phyloP scores from a whole-genome alignment of 2,888 invertebrate species.

The Hemistola chrysoprasaria region DNA sequence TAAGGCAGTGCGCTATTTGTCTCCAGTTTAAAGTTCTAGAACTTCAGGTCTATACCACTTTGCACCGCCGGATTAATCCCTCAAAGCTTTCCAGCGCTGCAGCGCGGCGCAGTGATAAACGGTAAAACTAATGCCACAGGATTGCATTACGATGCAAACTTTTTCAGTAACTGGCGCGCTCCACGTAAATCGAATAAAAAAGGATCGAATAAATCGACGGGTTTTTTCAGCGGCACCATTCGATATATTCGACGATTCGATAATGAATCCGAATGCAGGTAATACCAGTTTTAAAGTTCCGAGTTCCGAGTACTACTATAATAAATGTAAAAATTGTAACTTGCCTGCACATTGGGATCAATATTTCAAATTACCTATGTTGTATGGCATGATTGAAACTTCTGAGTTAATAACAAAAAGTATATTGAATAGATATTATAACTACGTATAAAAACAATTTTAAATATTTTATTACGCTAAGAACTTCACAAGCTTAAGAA shows the following conservation, averaged over 20 bases:
- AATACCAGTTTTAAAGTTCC: slow-evolving; percentile 47
- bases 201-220: slow-evolving; percentile 65
- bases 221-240: slow-evolving; percentile 58
- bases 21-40: slow-evolving; percentile 39
- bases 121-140: slow-evolving; percentile 73
- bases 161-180: slow-evolving; percentile 71
- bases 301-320: slow-evolving; percentile 21
- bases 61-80: slow-evolving; percentile 69
- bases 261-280: slow-evolving; percentile 65
- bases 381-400: slow-evolving; percentile 27
- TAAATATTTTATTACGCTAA: not conserved
- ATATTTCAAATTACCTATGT: slow-evolving; percentile 36
- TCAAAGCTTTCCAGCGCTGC: slow-evolving; percentile 71
- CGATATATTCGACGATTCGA: slow-evolving; percentile 60
- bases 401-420: not conserved
- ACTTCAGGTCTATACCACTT: slow-evolving; percentile 57
- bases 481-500: no score
- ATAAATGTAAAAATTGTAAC: slow-evolving; percentile 35
- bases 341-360: slow-evolving; percentile 36
- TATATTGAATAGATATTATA: not conserved
- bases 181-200: slow-evolving; percentile 67
- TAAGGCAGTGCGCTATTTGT: slow-evolving; percentile 38
- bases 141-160: slow-evolving; percentile 79
- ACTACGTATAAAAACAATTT: no score
- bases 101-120: slow-evolving; percentile 69